Evolutionary conservation across 2,888 invertebrate genomes (phyloP).

Genomic region (Pseudococcus viburni): DNA sequence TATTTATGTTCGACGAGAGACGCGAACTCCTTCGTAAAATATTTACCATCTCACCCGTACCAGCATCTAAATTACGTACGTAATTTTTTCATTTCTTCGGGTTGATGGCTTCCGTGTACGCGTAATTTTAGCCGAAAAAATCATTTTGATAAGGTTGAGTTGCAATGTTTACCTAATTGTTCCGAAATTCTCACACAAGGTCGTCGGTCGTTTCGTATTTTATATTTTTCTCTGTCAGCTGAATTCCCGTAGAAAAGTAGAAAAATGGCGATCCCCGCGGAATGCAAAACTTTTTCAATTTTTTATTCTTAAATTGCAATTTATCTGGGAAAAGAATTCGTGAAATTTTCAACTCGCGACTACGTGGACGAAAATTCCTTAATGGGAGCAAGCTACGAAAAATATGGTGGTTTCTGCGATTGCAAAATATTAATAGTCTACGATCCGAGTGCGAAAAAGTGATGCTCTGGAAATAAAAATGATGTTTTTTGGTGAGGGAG

Average conservation of each 20-base stretch:
- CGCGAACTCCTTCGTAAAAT: neutral
- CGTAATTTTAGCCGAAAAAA: neutral
- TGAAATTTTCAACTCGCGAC: neutral
- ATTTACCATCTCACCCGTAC: neutral
- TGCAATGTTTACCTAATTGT: neutral
- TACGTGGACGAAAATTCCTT: neutral
- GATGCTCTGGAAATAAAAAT: no score
- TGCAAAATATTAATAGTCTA: no score
- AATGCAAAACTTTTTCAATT: conserved; percentile 34
- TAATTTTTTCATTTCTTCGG: neutral
- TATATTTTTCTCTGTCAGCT: neutral
- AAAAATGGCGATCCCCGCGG: neutral
- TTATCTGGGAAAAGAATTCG: neutral
- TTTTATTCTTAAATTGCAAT: conserved; percentile 37
- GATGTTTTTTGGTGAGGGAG: no score
- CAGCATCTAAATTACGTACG: neutral
- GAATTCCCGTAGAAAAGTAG: neutral
- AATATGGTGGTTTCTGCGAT: neutral
- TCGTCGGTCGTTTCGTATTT: neutral
- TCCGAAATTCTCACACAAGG: neutral
- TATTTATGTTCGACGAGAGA: neutral
- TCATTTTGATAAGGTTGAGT: neutral
- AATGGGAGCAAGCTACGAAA: neutral
- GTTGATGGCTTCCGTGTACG: neutral
- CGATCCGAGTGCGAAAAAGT: no score